phyloP scores from a whole-genome alignment of 2,888 invertebrate genomes.

The Idaea straminata region DNA sequence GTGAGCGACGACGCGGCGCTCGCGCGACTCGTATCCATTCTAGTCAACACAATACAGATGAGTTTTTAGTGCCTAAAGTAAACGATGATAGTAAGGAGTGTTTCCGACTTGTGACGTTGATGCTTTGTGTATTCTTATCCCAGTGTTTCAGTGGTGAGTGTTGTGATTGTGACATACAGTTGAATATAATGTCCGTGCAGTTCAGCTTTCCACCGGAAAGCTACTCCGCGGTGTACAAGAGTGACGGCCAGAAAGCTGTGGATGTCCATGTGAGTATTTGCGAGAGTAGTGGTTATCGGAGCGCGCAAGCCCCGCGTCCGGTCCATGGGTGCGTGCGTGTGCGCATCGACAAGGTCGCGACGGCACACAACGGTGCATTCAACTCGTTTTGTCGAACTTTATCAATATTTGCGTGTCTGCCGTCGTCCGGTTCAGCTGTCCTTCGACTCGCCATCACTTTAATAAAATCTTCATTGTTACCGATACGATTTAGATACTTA shows the following conservation, averaged over 20 bases:
- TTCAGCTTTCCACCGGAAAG: conserved; percentile 72
- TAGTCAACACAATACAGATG: conserved; percentile 24
- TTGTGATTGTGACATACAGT: conserved; percentile 31
- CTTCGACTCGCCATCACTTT: conserved; percentile 5
- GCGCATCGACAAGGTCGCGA: conserved; percentile 62
- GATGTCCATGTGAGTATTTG: conserved; percentile 66
- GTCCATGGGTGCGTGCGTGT: conserved; percentile 43
- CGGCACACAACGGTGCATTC: conserved; percentile 61
- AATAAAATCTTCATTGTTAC: neutral
- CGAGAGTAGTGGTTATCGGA: conserved; percentile 42
- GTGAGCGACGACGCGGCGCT: conserved; percentile 39
- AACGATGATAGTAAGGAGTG: neutral
- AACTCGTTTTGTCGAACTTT: conserved; percentile 50
- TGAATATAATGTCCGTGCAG: conserved; percentile 50
- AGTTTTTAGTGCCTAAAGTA: neutral
- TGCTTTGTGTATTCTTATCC: neutral
- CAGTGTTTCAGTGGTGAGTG: neutral
- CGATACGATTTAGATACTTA: neutral
- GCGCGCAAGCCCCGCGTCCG: conserved; percentile 25
- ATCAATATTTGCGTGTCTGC: conserved; percentile 38
- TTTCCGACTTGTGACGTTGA: conserved; percentile 4
- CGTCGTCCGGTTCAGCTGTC: conserved; percentile 17
- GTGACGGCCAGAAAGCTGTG: conserved; percentile 44
- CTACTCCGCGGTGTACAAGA: conserved; percentile 65
- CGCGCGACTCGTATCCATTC: conserved; percentile 12